Evolutionary conservation across 2,797 vertebrate genomes (phyloP).

Genomic region (Diplodus sargus): DNA sequence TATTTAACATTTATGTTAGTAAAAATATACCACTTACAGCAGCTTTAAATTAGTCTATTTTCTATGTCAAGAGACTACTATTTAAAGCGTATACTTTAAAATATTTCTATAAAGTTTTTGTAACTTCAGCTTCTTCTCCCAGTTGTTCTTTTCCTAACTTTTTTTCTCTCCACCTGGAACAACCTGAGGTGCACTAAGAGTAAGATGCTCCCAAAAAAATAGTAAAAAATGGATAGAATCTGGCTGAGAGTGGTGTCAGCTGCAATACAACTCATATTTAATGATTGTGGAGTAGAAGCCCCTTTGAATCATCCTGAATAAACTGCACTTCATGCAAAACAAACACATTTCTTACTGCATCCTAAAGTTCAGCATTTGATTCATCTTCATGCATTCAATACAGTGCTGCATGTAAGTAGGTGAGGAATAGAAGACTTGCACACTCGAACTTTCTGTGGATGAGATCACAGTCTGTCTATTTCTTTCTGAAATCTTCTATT

Average conservation of each 20-base stretch:
- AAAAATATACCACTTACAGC: not conserved
- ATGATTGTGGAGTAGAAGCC: constrained; percentile 1
- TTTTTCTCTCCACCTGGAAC: not conserved
- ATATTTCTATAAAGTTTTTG: not conserved
- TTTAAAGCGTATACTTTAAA: not conserved
- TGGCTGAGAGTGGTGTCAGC: constrained; percentile 14
- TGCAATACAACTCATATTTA: constrained; percentile 20
- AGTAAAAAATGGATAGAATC: not conserved
- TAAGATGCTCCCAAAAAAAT: not conserved
- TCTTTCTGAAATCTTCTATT: not conserved
- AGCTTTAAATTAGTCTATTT: not conserved
- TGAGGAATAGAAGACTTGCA: no score
- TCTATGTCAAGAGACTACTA: not conserved
- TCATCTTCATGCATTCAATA: not conserved
- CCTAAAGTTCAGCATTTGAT: not conserved
- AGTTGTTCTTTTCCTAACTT: constrained; percentile 6
- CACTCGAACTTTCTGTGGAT: not conserved
- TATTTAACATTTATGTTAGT: no score
- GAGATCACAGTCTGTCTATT: not conserved
- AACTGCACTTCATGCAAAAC: not conserved
- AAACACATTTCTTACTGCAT: not conserved
- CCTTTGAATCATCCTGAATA: constrained; percentile 2
- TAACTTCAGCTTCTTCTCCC: not conserved
- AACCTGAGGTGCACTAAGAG: not conserved
- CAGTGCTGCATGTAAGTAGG: not conserved